Evolutionary conservation across 2,113 vertebrate species (phyloP).

Genomic region (Macquaria ambigua): DNA sequence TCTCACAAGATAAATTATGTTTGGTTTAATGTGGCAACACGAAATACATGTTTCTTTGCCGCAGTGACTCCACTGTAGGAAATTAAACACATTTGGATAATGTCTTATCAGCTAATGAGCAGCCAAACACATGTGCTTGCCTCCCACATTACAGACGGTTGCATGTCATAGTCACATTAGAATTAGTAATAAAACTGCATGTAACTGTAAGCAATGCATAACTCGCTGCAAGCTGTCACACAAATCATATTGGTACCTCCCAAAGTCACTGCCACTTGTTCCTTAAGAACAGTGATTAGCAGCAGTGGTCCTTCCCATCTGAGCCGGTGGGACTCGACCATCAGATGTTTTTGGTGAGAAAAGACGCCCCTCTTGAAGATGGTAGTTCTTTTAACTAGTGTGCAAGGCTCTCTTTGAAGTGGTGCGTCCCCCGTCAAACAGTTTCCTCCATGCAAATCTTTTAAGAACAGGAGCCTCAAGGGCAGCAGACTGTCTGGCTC

Average conservation of each 20-base stretch:
- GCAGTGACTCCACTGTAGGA: no score
- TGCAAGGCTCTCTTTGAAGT: constrained; percentile 27
- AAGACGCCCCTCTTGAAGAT: not conserved
- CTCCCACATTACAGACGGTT: not conserved
- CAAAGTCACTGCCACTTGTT: not conserved
- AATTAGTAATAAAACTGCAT: not conserved
- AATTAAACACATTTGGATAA: not conserved
- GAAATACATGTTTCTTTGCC: not conserved
- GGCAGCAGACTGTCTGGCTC: constrained; percentile 64
- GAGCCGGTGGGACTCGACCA: not conserved
- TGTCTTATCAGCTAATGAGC: not conserved
- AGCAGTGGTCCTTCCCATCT: not conserved
- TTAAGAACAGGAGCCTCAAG: constrained; percentile 18
- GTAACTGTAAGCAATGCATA: not conserved
- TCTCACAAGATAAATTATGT: not conserved
- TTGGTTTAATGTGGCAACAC: not conserved
- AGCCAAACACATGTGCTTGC: not conserved
- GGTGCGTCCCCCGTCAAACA: not conserved
- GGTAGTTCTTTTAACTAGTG: not conserved
- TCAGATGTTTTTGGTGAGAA: not conserved
- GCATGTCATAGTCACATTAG: not conserved
- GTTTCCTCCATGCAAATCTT: constrained; percentile 23
- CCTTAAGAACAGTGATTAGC: constrained; percentile 39
- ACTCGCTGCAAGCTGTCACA: constrained; percentile 1
- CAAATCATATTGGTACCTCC: not conserved